phyloP scores from a whole-genome alignment of 2,797 vertebrate species.

The Limosa lapponica region DNA sequence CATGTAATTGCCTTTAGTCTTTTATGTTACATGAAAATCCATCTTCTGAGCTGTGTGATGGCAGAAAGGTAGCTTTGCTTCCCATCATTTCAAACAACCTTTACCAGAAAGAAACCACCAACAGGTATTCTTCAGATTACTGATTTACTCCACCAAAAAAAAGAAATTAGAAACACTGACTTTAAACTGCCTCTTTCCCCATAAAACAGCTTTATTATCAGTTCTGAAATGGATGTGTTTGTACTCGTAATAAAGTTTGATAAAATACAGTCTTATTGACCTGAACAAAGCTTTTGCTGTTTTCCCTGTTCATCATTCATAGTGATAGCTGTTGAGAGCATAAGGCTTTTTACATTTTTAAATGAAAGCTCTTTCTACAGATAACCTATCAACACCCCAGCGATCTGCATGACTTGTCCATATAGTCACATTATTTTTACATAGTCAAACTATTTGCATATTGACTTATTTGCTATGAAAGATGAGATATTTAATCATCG shows the following conservation, averaged over 20 bases:
- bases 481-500: background rate
- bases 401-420: background rate
- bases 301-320: conserved; percentile 39
- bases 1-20: conserved; percentile 35
- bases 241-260: background rate
- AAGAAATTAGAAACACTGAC: background rate
- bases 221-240: conserved; percentile 13
- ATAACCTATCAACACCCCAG: background rate
- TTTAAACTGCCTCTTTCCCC: conserved; percentile 5
- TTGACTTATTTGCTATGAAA: conserved; percentile 20
- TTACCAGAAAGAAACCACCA: conserved; percentile 1
- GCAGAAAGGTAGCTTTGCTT: conserved; percentile 24
- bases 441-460: conserved; percentile 13
- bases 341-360: conserved; percentile 13
- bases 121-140: background rate
- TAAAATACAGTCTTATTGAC: conserved; percentile 26
- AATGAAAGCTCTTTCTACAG: conserved; percentile 9
- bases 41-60: conserved; percentile 16
- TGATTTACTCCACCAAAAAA: background rate
- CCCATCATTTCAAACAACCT: background rate
- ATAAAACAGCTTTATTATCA: conserved; percentile 41
- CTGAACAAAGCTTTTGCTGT: conserved; percentile 10
- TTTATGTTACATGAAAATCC: conserved; percentile 15
- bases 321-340: background rate
- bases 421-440: background rate